A percentile compares a stretch with the other conserved stretches of the same genome.
phyloP scores from a whole-genome alignment of 2,888 invertebrate genomes.

The Ennomos erosarius region DNA sequence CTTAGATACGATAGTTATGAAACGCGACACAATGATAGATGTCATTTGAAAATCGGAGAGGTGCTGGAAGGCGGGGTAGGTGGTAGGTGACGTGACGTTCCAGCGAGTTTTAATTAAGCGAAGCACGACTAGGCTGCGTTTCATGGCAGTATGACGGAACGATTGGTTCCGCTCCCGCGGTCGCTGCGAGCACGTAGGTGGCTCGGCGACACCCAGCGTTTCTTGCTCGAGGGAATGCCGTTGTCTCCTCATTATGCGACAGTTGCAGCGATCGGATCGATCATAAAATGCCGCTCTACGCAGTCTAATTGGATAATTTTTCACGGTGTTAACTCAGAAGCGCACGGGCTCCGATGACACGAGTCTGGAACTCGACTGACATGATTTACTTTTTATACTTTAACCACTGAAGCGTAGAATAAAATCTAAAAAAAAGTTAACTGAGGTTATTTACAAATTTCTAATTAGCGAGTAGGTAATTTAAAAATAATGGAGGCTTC shows the following conservation, averaged over 20 bases:
- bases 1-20: slow-evolving; percentile 59
- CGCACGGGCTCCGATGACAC: slow-evolving; percentile 62
- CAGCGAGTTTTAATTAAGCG: slow-evolving; percentile 81
- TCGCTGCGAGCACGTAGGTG: slow-evolving; percentile 73
- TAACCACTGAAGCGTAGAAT: slow-evolving; percentile 57
- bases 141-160: slow-evolving; percentile 76
- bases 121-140: slow-evolving; percentile 72
- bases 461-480: slow-evolving; percentile 12
- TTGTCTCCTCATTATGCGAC: slow-evolving; percentile 77
- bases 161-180: slow-evolving; percentile 75
- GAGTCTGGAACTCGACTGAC: slow-evolving; percentile 50
- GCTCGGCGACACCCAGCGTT: slow-evolving; percentile 73
- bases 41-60: slow-evolving; percentile 64
- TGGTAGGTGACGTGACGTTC: slow-evolving; percentile 71
- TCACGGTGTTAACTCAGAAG: slow-evolving; percentile 63
- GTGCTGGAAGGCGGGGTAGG: slow-evolving; percentile 47
- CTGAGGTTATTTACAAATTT: slow-evolving; percentile 22
- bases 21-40: slow-evolving; percentile 68
- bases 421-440: slow-evolving; percentile 36
- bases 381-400: slow-evolving; percentile 57
- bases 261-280: slow-evolving; percentile 70
- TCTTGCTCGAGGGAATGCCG: slow-evolving; percentile 71
- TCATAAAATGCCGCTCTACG: slow-evolving; percentile 70
- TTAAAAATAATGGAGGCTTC: slow-evolving; percentile 7
- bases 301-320: slow-evolving; percentile 77